Percentiles rank a stretch among this genome's conserved stretches.
Conservation (phyloP, 1,140 invertebrate species). For the Cyphomyrmex costatus region DNA sequence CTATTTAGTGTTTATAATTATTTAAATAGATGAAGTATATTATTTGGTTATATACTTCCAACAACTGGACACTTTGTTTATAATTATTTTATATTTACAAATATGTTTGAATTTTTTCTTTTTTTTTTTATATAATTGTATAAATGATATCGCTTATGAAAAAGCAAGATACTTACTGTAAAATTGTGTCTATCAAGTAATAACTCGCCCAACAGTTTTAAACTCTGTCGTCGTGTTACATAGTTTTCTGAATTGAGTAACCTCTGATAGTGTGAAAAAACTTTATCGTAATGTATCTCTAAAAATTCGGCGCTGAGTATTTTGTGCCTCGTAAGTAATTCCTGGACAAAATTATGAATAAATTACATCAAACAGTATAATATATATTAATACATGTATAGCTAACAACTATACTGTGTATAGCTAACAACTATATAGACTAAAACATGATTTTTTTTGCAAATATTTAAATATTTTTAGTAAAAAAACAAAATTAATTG, state of each 20-base stretch:
- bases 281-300: constrained; percentile 99
- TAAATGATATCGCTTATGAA: not conserved
- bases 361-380: constrained; percentile 37
- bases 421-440: too few relatives aligned
- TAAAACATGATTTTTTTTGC: not conserved
- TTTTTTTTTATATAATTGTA: not conserved
- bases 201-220: constrained; percentile 98
- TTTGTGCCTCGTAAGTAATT: constrained; percentile 99
- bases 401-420: too few relatives aligned
- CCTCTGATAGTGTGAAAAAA: constrained; percentile 98
- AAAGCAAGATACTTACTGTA: constrained; percentile 90
- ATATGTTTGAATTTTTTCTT: too few relatives aligned
- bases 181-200: constrained; percentile 99
- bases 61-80: too few relatives aligned
- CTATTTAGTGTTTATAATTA: too few relatives aligned
- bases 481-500: not conserved
- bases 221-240: constrained; percentile 98
- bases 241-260: constrained; percentile 99
- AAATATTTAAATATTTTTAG: not conserved
- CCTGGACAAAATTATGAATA: constrained; percentile 88
- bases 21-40: too few relatives aligned
- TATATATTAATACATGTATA: constrained; percentile 27
- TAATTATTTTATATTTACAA: too few relatives aligned
- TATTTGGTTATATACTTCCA: too few relatives aligned
- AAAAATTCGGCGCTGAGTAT: constrained; percentile 99